These are phyloP conservation scores for Malthinus seriepunctatus DNA, from an alignment of 2,888 invertebrate species.

Conservation along the genomic window DNA sequence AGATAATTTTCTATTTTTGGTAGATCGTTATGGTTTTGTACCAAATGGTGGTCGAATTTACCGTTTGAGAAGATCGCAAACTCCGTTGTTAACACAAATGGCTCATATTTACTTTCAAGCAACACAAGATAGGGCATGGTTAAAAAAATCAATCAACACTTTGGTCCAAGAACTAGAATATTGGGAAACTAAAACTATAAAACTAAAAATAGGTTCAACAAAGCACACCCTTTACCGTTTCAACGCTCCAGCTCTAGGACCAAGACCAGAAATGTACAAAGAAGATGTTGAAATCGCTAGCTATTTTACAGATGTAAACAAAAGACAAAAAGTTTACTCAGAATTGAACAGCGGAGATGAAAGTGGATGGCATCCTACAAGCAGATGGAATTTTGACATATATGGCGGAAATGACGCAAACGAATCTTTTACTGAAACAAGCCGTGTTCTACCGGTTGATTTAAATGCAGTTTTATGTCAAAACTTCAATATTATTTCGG, in stretches of 20 bases:
- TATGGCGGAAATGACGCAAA: slow-evolving; percentile 61
- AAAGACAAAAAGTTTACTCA: slow-evolving; percentile 59
- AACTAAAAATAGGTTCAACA: slow-evolving; percentile 56
- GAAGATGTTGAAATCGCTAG: slow-evolving; percentile 63
- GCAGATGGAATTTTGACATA: slow-evolving; percentile 72
- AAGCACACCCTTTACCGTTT: slow-evolving; percentile 64
- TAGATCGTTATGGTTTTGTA: slow-evolving; percentile 69
- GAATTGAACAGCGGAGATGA: slow-evolving; percentile 81
- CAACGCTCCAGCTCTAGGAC: slow-evolving; percentile 61
- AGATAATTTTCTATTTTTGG: slow-evolving; percentile 72
- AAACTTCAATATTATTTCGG: slow-evolving; percentile 66
- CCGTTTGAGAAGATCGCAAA: slow-evolving; percentile 72
- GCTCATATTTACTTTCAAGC: slow-evolving; percentile 66
- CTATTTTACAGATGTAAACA: slow-evolving; percentile 54
- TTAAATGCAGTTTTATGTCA: slow-evolving; percentile 76
- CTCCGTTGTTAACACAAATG: slow-evolving; percentile 73
- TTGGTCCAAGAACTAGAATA: slow-evolving; percentile 68
- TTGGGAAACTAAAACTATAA: slow-evolving; percentile 65
- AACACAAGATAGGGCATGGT: slow-evolving; percentile 69
- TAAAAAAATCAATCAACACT: slow-evolving; percentile 59
- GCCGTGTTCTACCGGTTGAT: slow-evolving; percentile 77
- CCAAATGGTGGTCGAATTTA: slow-evolving; percentile 86
- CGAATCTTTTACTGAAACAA: slow-evolving; percentile 67
- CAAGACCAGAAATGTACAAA: too few species aligned
- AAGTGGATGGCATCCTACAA: slow-evolving; percentile 87